Percentiles rank a stretch among this genome's conserved stretches.
Conservation (phyloP, 2,888 invertebrate genomes). For the Diarsia dahlii region DNA sequence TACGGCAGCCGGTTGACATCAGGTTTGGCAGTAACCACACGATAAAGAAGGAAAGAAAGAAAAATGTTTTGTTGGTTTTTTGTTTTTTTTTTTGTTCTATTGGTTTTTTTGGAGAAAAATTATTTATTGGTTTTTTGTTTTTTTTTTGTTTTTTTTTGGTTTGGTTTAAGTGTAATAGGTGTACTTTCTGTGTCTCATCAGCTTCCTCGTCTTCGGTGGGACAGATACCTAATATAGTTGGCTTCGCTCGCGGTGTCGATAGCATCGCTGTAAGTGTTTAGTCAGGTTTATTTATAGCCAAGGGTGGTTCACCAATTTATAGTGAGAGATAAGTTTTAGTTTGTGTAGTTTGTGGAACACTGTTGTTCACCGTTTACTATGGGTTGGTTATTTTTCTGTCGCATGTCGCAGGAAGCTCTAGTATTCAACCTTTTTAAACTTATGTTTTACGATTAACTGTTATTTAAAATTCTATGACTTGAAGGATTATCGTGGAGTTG, state of each 20-base stretch:
- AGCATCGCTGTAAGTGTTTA: slow-evolving; percentile 75
- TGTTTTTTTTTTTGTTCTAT: too few species aligned
- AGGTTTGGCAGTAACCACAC: too few species aligned
- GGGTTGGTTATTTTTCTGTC: neutral
- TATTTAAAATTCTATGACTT: too few species aligned
- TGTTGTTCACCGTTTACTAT: slow-evolving; percentile 11
- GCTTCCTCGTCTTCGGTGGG: neutral
- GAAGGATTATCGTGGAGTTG: too few species aligned
- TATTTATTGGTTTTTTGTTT: too few species aligned
- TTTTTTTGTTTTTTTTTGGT: too few species aligned
- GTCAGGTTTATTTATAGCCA: slow-evolving; percentile 70
- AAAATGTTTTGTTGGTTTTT: too few species aligned
- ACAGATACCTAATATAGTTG: neutral
- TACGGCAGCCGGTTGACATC: too few species aligned
- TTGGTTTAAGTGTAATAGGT: neutral
- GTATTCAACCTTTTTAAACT: neutral
- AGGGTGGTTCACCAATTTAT: slow-evolving; percentile 68
- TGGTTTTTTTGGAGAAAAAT: too few species aligned
- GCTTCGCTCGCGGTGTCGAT: slow-evolving; percentile 59
- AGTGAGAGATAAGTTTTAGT: slow-evolving; percentile 69
- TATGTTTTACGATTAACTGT: neutral
- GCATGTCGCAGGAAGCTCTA: too few species aligned
- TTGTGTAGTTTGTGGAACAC: slow-evolving; percentile 22
- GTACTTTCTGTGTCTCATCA: neutral
- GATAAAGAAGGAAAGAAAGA: too few species aligned